Evolutionary conservation across 2,888 invertebrate species (phyloP), one percentile per base, ranked within the genome.

Genomic region (Geophilus truncorum): DNA sequence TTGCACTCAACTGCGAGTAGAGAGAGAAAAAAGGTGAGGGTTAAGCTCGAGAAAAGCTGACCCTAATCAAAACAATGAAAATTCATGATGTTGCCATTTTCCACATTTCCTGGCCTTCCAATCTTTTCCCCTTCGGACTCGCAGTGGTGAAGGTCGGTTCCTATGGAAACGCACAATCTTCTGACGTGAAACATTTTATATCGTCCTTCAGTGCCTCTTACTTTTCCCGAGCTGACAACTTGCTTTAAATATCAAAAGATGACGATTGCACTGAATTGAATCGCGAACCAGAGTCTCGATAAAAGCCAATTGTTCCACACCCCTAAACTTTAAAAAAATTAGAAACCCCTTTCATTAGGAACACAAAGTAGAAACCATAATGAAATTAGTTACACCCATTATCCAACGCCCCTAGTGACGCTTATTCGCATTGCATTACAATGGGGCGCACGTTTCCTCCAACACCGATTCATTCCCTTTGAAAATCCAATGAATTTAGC

Each of bases 171-270:
- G 1, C 6, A 2, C 25, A 23, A 62, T 62, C 62, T 25, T 15
- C 3, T 62, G 62, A 62, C 62, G 62, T 62, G 21, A 23, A 62
- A 23, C 25, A 25, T 23, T 62, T 62, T 25, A 62, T 62, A 62
- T 62, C 62, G 62, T 62, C 62, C 62, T 62, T 62, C 62, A 25
- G 62, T 25, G 62, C 12, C 62, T 62, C 25, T 62, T 62, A 62
- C 25, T 62, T 45, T 62, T 57, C 57, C 15, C 23, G 25, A 25
- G 62, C 62, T 62, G 62, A 25, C 62, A 62, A 62, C 62, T 62
- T 62, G 62, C 18, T 62, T 62, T 62, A 62, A 62, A 62, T 62
- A 62, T 62, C 62, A 62, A 62, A 62, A 28, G 62, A 62, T 45
- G 45, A 45, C 18, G 45, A 45, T 62, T 62, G 18, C 45, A n/a